Conservation (phyloP, 1,140 invertebrate genomes). For the Drosophila athabasca region DNA sequence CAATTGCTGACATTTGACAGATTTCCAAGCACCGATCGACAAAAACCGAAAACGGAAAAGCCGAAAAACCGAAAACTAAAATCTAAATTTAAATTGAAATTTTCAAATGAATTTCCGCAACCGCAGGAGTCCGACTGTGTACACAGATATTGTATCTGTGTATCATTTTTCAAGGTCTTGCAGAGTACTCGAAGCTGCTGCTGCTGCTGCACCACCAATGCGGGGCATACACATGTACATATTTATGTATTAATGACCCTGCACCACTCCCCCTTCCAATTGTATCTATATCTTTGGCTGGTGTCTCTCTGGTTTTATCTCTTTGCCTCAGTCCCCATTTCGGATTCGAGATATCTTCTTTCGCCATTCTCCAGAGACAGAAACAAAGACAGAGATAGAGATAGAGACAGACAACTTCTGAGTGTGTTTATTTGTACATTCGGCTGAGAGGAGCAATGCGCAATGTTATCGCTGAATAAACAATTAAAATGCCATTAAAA, state of each 20-base stretch:
- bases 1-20: slow-evolving; percentile 38
- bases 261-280: background rate
- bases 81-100: slow-evolving; percentile 42
- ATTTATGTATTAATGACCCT: slow-evolving; percentile 26
- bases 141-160: background rate
- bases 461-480: slow-evolving; percentile 69
- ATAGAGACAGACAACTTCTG: no score
- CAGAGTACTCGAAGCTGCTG: background rate
- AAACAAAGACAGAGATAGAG: no score
- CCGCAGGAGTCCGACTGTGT: background rate
- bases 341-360: no score
- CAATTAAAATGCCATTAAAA: slow-evolving; percentile 75
- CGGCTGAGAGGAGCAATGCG: slow-evolving; percentile 53
- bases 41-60: no score
- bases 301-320: background rate
- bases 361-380: no score
- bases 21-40: slow-evolving; percentile 45
- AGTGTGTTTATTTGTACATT: slow-evolving; percentile 16
- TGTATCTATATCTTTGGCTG: slow-evolving; percentile 11
- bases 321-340: no score
- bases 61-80: slow-evolving; percentile 2
- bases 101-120: slow-evolving; percentile 39
- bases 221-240: slow-evolving; percentile 45
- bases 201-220: slow-evolving; percentile 30
- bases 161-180: slow-evolving; percentile 26